Evolutionary conservation across 2,888 invertebrate genomes (phyloP).

Genomic region (Mantis religiosa): DNA sequence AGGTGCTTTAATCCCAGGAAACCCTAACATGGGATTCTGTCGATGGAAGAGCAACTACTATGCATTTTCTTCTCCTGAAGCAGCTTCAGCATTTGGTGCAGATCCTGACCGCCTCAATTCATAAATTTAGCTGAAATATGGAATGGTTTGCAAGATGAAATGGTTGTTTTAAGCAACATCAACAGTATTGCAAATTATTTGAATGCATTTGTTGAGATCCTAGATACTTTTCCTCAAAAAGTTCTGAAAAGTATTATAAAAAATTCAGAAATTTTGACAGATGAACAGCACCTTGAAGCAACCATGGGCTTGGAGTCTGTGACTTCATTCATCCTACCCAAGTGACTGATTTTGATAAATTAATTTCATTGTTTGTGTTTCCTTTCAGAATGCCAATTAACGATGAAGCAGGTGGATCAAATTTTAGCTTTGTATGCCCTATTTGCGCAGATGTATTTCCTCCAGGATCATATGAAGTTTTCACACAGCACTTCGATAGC

Average conservation of each 20-base stretch:
- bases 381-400: neutral
- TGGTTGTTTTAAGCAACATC: conserved; percentile 58
- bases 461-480: conserved; percentile 5
- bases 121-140: conserved; percentile 68
- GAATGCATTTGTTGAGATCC: conserved; percentile 41
- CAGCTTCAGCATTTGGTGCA: conserved; percentile 54
- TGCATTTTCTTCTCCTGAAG: conserved; percentile 55
- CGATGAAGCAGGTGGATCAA: neutral
- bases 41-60: conserved; percentile 57
- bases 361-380: neutral
- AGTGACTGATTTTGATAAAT: neutral
- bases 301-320: conserved; percentile 38
- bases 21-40: conserved; percentile 64
- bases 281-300: conserved; percentile 45
- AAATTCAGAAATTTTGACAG: conserved; percentile 40
- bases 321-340: conserved; percentile 14
- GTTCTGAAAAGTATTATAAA: conserved; percentile 43
- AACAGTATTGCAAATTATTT: conserved; percentile 50
- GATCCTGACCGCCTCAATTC: conserved; percentile 71
- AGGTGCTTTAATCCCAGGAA: conserved; percentile 68
- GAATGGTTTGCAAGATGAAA: conserved; percentile 71
- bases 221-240: conserved; percentile 43
- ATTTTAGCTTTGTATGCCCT: neutral
- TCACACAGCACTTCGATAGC: conserved; percentile 11
- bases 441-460: conserved; percentile 6